These are phyloP conservation scores for Smithornis capensis DNA, from an alignment of 2,113 vertebrate genomes.

Conservation along the genomic window DNA sequence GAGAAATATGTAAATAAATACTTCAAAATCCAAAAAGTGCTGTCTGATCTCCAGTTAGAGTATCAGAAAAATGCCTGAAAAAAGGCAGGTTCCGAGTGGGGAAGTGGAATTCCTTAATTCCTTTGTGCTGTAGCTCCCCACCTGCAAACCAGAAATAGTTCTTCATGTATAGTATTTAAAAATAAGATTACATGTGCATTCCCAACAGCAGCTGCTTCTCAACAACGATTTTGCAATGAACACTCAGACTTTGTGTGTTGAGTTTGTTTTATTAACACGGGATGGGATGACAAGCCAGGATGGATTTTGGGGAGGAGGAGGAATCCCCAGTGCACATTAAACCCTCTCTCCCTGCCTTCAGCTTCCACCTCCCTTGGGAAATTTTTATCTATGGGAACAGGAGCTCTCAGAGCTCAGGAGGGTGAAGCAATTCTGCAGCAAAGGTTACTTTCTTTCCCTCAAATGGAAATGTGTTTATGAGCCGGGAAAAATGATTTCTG, in stretches of 20 bases:
- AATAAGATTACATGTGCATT: neutral
- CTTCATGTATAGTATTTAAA: rapidly evolving
- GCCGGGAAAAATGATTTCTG: conserved; percentile 2
- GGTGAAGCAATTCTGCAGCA: neutral
- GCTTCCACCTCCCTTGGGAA: neutral
- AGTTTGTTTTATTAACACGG: neutral
- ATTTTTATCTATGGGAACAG: neutral
- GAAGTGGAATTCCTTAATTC: neutral
- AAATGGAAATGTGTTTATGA: conserved; percentile 44
- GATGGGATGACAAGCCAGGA: neutral
- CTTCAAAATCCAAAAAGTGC: too few relatives aligned
- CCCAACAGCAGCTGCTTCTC: neutral
- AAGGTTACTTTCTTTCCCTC: neutral
- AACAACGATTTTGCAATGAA: neutral
- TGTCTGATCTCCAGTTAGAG: neutral
- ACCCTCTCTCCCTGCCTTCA: neutral
- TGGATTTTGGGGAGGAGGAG: neutral
- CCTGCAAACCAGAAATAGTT: neutral
- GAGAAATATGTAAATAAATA: neutral
- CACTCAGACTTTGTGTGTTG: neutral
- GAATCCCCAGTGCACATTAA: neutral
- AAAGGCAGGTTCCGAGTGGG: neutral
- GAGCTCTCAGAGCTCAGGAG: neutral
- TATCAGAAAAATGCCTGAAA: neutral
- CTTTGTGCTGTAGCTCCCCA: neutral